Evolutionary conservation across 92 coral and sea anemone species (phyloP).

Genomic region (Meandrina meandrites): DNA sequence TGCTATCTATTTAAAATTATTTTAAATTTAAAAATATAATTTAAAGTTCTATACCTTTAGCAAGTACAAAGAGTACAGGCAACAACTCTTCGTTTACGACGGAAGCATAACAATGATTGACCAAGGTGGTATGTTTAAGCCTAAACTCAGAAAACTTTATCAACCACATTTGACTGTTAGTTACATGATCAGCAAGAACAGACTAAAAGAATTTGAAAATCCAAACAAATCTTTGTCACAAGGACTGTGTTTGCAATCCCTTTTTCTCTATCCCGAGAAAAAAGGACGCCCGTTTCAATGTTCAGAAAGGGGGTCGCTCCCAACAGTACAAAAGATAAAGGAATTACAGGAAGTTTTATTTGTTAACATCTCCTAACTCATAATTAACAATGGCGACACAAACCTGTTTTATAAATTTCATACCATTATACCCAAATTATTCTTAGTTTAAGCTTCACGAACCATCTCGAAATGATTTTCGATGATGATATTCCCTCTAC

Average conservation of each 20-base stretch:
- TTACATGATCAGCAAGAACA: neutral
- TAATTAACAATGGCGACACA: neutral
- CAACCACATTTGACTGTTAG: neutral
- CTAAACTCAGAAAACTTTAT: neutral
- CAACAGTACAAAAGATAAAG: neutral
- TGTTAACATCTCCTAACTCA: neutral
- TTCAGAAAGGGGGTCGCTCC: neutral
- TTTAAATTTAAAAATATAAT: neutral
- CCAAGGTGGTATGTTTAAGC: neutral
- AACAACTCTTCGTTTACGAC: neutral
- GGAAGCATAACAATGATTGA: neutral
- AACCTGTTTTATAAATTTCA: neutral
- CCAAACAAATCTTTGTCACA: neutral
- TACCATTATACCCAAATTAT: neutral
- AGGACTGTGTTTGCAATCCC: neutral
- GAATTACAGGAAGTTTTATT: neutral
- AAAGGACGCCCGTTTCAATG: neutral
- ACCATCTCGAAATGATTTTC: neutral
- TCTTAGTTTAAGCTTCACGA: neutral
- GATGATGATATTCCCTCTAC: neutral
- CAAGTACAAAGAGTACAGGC: neutral
- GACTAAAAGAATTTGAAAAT: neutral
- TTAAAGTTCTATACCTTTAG: neutral
- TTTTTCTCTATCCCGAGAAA: neutral
- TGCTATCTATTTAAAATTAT: neutral